Conservation (phyloP, 2,888 invertebrate genomes). For the Synergus itoensis region DNA sequence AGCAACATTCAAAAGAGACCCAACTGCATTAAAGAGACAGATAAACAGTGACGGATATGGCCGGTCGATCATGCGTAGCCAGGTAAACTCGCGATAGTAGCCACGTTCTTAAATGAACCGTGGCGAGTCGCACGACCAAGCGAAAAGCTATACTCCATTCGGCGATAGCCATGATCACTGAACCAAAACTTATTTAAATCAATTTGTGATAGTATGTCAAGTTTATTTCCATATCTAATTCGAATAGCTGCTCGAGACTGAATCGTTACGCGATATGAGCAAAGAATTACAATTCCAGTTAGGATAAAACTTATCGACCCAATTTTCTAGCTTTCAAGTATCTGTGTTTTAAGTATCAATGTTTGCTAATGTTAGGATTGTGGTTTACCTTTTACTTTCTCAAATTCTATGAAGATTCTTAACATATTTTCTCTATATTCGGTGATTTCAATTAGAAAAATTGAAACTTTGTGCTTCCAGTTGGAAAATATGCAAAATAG, state of each 20-base stretch:
- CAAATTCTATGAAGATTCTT: conserved; percentile 3
- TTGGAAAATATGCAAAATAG: too few species aligned
- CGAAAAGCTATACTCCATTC: conserved; percentile 32
- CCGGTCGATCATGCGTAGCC: conserved; percentile 29
- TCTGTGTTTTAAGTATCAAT: too few species aligned
- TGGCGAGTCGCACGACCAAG: conserved; percentile 35
- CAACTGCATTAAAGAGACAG: conserved; percentile 36
- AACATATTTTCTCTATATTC: background rate
- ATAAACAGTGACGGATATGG: conserved; percentile 35
- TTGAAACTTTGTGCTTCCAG: too few species aligned
- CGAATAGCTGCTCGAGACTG: background rate
- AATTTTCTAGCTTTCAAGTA: too few species aligned
- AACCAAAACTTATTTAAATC: conserved; percentile 29
- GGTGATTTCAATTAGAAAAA: too few species aligned
- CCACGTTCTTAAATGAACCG: conserved; percentile 38
- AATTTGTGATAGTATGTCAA: conserved; percentile 35
- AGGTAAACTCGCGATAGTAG: conserved; percentile 32
- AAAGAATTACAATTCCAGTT: background rate
- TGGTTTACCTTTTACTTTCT: background rate
- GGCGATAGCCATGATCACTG: conserved; percentile 21
- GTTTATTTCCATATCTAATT: conserved; percentile 39
- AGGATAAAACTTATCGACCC: too few species aligned
- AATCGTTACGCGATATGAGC: background rate
- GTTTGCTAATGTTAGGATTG: background rate
- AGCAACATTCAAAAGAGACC: conserved; percentile 33